These are phyloP conservation scores for Drosophila equinoxialis DNA, from an alignment of 1,140 invertebrate genomes.

Conservation along the genomic window DNA sequence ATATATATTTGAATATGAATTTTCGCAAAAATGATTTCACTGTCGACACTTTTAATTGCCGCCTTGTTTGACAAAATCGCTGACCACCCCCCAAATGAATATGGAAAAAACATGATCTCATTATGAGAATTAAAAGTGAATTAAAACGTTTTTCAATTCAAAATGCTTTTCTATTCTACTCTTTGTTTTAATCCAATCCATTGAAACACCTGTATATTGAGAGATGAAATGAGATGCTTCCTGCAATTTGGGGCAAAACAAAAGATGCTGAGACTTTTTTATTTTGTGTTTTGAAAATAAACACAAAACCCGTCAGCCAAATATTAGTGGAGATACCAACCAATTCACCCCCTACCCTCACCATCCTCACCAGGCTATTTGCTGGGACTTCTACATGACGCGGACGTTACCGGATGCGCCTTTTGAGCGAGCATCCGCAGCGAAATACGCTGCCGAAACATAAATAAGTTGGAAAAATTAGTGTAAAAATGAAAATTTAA, in stretches of 20 bases:
- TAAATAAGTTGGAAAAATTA: conserved; percentile 70
- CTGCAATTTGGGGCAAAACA: conserved; percentile 74
- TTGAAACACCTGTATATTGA: conserved; percentile 54
- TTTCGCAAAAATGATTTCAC: conserved; percentile 67
- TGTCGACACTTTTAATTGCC: conserved; percentile 64
- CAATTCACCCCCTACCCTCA: conserved; percentile 12
- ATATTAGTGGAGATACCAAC: conserved; percentile 4
- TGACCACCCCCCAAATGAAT: not conserved
- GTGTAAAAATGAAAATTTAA: conserved; percentile 79
- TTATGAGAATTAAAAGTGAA: conserved; percentile 32
- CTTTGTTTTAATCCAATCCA: conserved; percentile 25
- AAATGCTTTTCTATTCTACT: conserved; percentile 20
- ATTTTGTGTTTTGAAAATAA: conserved; percentile 42
- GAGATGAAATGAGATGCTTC: conserved; percentile 38
- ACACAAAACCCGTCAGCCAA: conserved; percentile 40
- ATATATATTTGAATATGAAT: conserved; percentile 27
- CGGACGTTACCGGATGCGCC: conserved; percentile 37
- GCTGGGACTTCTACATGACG: not conserved
- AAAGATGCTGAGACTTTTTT: conserved; percentile 33
- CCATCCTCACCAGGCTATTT: no score
- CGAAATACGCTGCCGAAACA: conserved; percentile 35
- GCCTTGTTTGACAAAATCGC: conserved; percentile 55
- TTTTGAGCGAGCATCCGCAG: conserved; percentile 51
- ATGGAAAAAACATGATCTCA: conserved; percentile 67
- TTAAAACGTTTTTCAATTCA: conserved; percentile 25